Evolutionary conservation across 1,140 invertebrate species (phyloP).

Genomic region (Drosophila tsacasi): DNA sequence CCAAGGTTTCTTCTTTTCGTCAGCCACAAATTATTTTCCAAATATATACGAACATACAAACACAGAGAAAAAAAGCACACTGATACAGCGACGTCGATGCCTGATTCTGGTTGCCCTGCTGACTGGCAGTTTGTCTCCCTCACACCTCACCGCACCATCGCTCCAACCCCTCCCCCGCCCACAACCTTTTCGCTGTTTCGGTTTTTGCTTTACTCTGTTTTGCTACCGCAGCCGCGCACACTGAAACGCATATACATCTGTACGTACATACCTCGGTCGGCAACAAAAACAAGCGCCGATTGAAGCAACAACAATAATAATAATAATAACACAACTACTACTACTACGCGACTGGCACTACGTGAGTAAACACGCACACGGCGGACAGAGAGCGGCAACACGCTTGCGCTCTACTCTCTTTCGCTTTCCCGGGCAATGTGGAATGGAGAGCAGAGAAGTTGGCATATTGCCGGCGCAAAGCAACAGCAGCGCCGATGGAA

Average conservation of each 20-base stretch:
- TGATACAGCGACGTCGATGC: conserved; percentile 29
- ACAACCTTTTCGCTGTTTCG: conserved; percentile 58
- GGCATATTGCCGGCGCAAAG: conserved; percentile 32
- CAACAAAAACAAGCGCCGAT: conserved; percentile 72
- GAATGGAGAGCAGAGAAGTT: conserved; percentile 33
- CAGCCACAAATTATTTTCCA: conserved; percentile 68
- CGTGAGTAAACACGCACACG: conserved; percentile 69
- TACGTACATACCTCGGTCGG: conserved; percentile 50
- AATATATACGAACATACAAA: conserved; percentile 42
- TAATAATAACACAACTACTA: conserved; percentile 79
- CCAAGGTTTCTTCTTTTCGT: conserved; percentile 67
- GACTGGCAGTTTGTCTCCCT: conserved; percentile 49
- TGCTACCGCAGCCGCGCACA: conserved; percentile 69
- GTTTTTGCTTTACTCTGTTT: conserved; percentile 81
- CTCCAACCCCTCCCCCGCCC: conserved; percentile 18
- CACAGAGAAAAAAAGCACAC: conserved; percentile 15
- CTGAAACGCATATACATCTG: conserved; percentile 15
- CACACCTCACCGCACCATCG: conserved; percentile 26
- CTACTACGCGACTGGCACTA: conserved; percentile 62
- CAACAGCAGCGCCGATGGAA: conserved; percentile 34
- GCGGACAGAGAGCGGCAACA: conserved; percentile 31
- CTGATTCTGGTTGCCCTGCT: conserved; percentile 51
- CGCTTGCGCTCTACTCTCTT: conserved; percentile 46
- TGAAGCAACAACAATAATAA: conserved; percentile 69
- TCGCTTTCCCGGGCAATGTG: conserved; percentile 40